Evolutionary conservation across 2,888 invertebrate genomes (phyloP), one percentile per base, ranked within the genome.

Genomic region (Lepidochrysops patricia): DNA sequence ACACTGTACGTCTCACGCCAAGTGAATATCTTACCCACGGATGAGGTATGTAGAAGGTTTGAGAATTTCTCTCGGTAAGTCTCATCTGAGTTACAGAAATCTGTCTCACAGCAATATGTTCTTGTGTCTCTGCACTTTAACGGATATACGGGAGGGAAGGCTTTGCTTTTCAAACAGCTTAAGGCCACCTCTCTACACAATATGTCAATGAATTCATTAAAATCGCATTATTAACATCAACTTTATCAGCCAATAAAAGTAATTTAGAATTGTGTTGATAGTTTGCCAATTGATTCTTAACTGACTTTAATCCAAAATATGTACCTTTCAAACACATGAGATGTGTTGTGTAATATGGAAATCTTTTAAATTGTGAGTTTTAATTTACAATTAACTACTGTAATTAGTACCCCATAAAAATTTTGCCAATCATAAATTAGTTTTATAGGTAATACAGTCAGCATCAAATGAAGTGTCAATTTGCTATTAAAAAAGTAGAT

Each of bases 101-200:
- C 81, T 62, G 72, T 80, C 64, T 74, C 74, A 84, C 88, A 89
- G 86, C 88, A 89, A 81, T 80, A 83, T 71, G 74, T 74, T 75
- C 79, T 76, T 69, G 76, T 68, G 63, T 73, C 72, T 77, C 79
- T 77, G 84, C 88, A 89, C 74, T 75, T 67, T 74, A 81, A 70
- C 72, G 87, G 85, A 70, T 80, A 65, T 57, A 80, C 90, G 69
- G 91, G 91, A 78, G 92, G 92, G 76, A 92, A 90, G 74, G 90
- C 88, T 74, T 76, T 78, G 79, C 76, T 80, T 80, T 77, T 80
- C 87, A 84, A 80, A 90, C 90, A 91, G 90, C 91, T 90, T 91
- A 91, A 89, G 72, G 74, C 76, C 84, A 85, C 77, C 80, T 76
- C 77, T 70, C 85, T 85, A 83, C 74, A 81, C 74, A 77, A 43